Conservation (phyloP, 2,113 vertebrate species). For the Myrmecobius fasciatus region DNA sequence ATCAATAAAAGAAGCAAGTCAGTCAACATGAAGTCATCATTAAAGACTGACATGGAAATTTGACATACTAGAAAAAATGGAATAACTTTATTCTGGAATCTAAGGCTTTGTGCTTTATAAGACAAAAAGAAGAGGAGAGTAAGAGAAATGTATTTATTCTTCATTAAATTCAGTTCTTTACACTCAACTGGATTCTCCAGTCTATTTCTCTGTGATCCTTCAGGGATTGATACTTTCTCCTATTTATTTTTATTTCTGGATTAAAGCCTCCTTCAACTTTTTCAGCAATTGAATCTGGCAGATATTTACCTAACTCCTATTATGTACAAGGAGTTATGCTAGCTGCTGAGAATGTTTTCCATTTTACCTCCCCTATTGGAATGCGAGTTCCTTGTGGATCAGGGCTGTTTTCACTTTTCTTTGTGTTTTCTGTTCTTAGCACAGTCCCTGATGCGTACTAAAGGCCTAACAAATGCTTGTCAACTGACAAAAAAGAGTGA, state of each 20-base stretch:
- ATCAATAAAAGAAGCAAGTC: not conserved
- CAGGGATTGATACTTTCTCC: not conserved
- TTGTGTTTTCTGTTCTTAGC: not conserved
- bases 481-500: not conserved
- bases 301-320: not conserved
- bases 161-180: not conserved
- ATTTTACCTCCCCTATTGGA: not conserved
- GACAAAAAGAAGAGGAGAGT: not conserved
- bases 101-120: not conserved
- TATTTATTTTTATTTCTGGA: not conserved
- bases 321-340: not conserved
- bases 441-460: not conserved
- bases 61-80: not conserved
- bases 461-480: not conserved
- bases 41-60: not conserved
- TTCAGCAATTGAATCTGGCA: not conserved
- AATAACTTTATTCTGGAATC: not conserved
- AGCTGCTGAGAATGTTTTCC: not conserved
- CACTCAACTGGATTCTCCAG: not conserved
- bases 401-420: not conserved
- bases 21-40: not conserved
- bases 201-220: not conserved
- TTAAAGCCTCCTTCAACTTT: not conserved
- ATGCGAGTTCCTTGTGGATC: not conserved
- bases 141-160: not conserved